Percentiles rank a stretch among this genome's conserved stretches.
Evolutionary conservation across 2,888 invertebrate genomes (phyloP).

Genomic region (Phyllotreta cruciferae): DNA sequence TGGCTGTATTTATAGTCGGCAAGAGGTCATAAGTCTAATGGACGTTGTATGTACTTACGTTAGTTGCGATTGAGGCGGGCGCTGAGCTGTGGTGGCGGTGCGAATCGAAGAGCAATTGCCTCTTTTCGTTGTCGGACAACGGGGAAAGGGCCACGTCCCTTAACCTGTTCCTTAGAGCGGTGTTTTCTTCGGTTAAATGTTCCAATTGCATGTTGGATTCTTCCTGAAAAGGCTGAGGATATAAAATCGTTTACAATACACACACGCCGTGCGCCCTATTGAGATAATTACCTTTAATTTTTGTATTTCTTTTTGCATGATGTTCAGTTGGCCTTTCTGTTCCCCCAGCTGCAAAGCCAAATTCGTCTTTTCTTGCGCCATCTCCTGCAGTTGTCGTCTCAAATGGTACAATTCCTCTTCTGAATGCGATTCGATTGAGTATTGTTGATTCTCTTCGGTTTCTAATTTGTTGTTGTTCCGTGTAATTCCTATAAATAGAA

Average conservation of each 20-base stretch:
- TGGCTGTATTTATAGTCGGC: neutral
- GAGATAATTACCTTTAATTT: slow-evolving; percentile 78
- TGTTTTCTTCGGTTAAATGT: slow-evolving; percentile 79
- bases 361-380: slow-evolving; percentile 70
- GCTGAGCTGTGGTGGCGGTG: slow-evolving; percentile 77
- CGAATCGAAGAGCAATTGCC: slow-evolving; percentile 77
- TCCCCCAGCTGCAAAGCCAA: slow-evolving; percentile 71
- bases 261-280: neutral
- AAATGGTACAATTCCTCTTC: slow-evolving; percentile 70
- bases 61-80: slow-evolving; percentile 76
- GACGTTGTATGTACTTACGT: slow-evolving; percentile 49
- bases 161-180: slow-evolving; percentile 74
- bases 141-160: slow-evolving; percentile 83
- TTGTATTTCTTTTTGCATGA: slow-evolving; percentile 72
- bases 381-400: slow-evolving; percentile 68
- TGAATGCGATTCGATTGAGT: slow-evolving; percentile 57
- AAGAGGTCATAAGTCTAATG: too few species aligned
- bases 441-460: slow-evolving; percentile 42
- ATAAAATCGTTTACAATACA: neutral
- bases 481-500: slow-evolving; percentile 41
- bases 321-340: slow-evolving; percentile 71
- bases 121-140: slow-evolving; percentile 82
- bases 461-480: slow-evolving; percentile 56
- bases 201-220: slow-evolving; percentile 70
- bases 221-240: slow-evolving; percentile 58